Evolutionary conservation across 2,888 invertebrate species (phyloP), one percentile per base, ranked within the genome.

Genomic region (Entomobrya multifasciata): DNA sequence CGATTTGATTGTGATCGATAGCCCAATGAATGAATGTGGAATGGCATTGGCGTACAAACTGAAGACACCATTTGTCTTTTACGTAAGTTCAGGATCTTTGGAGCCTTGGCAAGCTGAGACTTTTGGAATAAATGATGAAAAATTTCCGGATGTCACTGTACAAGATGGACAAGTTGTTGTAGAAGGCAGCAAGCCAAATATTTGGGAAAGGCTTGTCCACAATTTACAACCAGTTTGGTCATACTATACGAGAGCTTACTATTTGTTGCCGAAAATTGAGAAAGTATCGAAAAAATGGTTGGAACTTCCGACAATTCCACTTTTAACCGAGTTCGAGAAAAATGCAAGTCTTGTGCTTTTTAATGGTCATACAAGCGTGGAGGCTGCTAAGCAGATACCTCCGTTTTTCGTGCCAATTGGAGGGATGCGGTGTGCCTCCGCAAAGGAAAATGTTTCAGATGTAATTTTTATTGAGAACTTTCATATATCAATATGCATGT

Each of bases 11-110:
- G 55, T 89, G 0, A 89, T 88, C 41, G 89, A 89, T 30, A 83
- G 86, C 27, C 84, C 87, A 3, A 88, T 76, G 57, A 89, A 89
- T 36, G 89, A 89, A 15, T 89, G 89, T 83, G 89, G 78, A 17
- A 79, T 88, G 44, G 87, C 84, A 0, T 49, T 89, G 20, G 88
- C 86, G 0, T 82, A 60, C 47, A 87, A 88, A n/a, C 52, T 89
- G 20, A 80, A 87, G 17, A 74, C 74, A 0, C 86, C 86, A 5
- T 80, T 84, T 27, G 77, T 84, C 5, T 49, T 87, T 13, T 89
- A 79, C 79, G 62, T 78, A n/a, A 67, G 86, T 0, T 76, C 88
- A 0, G 86, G 83, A 49, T 30, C 85, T 1, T 81, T 89, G 6
- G 88, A 89, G 27, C 74, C 81, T 15, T 90, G 90, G 90, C 85